Evolutionary conservation across 2,113 vertebrate species (phyloP).

Genomic region (Casuarius casuarius): DNA sequence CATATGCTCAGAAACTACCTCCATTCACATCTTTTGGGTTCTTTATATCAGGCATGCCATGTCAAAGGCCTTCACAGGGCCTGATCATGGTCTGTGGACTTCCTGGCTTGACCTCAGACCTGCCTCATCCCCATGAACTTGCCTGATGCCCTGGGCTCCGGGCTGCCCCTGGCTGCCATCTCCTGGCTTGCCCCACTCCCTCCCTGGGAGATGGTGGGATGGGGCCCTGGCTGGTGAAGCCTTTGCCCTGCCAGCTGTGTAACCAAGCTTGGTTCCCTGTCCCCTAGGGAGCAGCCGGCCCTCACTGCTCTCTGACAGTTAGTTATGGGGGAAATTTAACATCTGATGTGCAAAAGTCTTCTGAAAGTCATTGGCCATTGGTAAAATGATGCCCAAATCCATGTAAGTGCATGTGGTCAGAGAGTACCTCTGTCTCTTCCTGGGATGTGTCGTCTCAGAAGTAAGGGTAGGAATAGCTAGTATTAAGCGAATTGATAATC

Average conservation of each 20-base stretch:
- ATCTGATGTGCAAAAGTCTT: neutral
- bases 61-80: neutral
- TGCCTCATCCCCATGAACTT: neutral
- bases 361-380: neutral
- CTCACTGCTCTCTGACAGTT: neutral
- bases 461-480: neutral
- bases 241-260: neutral
- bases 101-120: neutral
- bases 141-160: neutral
- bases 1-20: fast-evolving
- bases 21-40: fast-evolving
- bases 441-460: neutral
- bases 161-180: neutral
- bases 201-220: neutral
- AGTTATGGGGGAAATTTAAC: neutral
- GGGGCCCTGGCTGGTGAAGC: neutral
- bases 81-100: neutral
- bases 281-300: neutral
- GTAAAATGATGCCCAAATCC: neutral
- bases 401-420: neutral
- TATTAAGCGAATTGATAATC: neutral
- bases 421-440: neutral
- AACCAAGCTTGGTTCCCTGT: neutral
- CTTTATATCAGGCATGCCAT: fast-evolving
- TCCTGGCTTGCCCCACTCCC: neutral